Evolutionary conservation across 2,888 invertebrate species (phyloP).

Genomic region (Luffia ferchaultella): DNA sequence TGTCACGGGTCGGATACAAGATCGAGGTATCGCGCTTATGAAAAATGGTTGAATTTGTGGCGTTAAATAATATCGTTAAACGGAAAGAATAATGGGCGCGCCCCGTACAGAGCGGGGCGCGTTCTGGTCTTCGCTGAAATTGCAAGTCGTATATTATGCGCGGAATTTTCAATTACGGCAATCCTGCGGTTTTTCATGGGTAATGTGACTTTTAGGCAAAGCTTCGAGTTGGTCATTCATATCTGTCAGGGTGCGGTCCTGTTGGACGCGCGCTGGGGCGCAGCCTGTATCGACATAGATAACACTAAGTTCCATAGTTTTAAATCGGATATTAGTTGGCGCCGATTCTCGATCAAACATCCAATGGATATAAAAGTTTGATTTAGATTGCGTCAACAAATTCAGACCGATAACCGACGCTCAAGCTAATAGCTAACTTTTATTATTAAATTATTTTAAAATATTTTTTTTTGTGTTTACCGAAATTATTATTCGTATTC

Average conservation of each 20-base stretch:
- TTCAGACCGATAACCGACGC: no score
- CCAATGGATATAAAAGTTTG: no score
- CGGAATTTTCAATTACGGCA: constrained; percentile 65
- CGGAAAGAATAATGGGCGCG: constrained; percentile 51
- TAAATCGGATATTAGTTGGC: no score
- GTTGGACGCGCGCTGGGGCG: neutral
- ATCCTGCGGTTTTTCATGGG: constrained; percentile 64
- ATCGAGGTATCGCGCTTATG: constrained; percentile 21
- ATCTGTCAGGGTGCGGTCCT: constrained; percentile 24
- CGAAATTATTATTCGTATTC: no score
- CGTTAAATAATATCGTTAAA: constrained; percentile 62
- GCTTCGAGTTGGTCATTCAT: constrained; percentile 50
- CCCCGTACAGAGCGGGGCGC: constrained; percentile 39
- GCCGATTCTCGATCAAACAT: no score
- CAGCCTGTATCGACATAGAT: no score
- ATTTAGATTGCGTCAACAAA: no score
- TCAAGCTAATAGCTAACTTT: no score
- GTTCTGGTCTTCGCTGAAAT: constrained; percentile 44
- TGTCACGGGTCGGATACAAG: neutral
- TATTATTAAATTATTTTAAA: no score
- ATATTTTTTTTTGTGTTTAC: no score
- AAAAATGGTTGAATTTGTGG: constrained; percentile 60
- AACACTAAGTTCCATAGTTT: no score
- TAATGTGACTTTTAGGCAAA: constrained; percentile 61
- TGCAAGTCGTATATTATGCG: constrained; percentile 62